Percentiles rank a stretch among this genome's conserved stretches.
phyloP scores from a whole-genome alignment of 2,888 invertebrate species.

The Hesperia comma region DNA sequence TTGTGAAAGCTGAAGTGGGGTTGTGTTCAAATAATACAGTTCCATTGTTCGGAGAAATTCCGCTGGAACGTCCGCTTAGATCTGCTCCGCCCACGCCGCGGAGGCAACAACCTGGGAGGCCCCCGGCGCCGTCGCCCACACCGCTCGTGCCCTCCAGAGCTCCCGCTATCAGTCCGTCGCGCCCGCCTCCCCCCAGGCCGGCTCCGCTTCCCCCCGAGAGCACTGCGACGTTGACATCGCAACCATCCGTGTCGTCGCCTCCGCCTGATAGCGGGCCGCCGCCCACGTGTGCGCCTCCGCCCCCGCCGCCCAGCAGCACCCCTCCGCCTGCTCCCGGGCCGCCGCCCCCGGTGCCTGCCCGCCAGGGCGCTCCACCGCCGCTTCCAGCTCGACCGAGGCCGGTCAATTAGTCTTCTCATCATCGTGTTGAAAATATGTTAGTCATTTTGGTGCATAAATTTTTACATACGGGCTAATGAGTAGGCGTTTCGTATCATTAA shows the following conservation, averaged over 20 bases:
- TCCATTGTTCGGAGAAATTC: constrained; percentile 85
- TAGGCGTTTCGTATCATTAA: constrained; percentile 1
- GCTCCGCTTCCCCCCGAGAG: constrained; percentile 81
- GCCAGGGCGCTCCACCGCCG: constrained; percentile 86
- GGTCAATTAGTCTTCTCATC: constrained; percentile 41
- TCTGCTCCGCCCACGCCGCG: constrained; percentile 78
- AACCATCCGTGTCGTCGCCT: constrained; percentile 72
- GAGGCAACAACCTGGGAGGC: constrained; percentile 84
- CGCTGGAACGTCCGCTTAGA: constrained; percentile 66
- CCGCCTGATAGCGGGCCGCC: constrained; percentile 85
- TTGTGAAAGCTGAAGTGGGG: constrained; percentile 92
- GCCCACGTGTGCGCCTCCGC: constrained; percentile 86
- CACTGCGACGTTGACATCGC: constrained; percentile 60
- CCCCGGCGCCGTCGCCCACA: constrained; percentile 85
- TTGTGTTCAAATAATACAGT: constrained; percentile 94
- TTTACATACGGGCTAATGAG: constrained; percentile 2
- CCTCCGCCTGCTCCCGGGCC: constrained; percentile 69
- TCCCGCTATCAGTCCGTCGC: constrained; percentile 79
- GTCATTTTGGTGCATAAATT: constrained; percentile 9
- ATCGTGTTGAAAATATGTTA: constrained; percentile 14
- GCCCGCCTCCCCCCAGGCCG: constrained; percentile 85
- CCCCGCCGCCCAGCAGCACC: constrained; percentile 58
- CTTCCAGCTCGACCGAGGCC: constrained; percentile 86
- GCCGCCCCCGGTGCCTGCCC: constrained; percentile 81
- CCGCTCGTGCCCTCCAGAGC: constrained; percentile 72